Conservation (phyloP, 2,113 vertebrate genomes). For the Gorsachius goisagi region DNA sequence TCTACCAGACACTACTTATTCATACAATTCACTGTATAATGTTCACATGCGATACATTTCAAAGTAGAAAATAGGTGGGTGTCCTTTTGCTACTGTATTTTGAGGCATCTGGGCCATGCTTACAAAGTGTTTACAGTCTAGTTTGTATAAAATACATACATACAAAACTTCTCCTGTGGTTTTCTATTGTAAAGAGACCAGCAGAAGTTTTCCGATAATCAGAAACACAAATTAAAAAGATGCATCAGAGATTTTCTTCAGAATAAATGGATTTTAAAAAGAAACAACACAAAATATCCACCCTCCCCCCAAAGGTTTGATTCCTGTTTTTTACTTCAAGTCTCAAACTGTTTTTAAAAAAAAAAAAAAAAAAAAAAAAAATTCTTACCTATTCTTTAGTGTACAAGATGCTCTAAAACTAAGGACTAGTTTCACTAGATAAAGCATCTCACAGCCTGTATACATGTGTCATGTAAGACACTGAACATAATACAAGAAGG, state of each 20-base stretch:
- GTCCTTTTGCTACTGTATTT: background rate
- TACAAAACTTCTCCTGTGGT: background rate
- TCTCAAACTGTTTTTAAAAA: background rate
- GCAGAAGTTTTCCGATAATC: background rate
- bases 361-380: background rate
- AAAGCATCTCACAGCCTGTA: background rate
- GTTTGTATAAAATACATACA: background rate
- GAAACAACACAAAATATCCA: background rate
- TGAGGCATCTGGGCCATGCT: background rate
- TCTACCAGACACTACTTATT: background rate
- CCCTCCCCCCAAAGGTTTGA: background rate
- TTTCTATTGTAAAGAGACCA: background rate
- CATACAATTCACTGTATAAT: background rate
- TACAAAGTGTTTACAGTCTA: background rate
- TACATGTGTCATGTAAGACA: background rate
- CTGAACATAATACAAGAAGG: background rate
- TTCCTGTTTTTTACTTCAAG: background rate
- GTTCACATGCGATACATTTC: background rate
- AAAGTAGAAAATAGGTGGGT: background rate
- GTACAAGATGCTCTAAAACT: background rate
- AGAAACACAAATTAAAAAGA: background rate
- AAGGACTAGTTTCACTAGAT: background rate
- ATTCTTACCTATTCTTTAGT: background rate
- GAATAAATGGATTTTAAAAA: background rate
- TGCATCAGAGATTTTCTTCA: background rate